Evolutionary conservation across 2,113 vertebrate species (phyloP).

Genomic region (Gobiocypris rarus): DNA sequence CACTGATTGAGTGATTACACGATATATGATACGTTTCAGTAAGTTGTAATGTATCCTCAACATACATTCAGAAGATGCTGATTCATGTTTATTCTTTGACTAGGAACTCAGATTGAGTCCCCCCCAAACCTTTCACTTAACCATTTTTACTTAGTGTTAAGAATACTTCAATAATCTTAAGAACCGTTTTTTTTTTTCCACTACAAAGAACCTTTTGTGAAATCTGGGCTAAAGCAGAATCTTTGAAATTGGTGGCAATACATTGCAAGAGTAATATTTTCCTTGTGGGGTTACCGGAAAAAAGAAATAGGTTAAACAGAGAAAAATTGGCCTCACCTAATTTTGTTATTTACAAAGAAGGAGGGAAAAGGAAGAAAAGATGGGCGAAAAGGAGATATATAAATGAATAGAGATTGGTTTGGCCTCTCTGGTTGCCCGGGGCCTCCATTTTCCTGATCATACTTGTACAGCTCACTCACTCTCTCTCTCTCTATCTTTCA

Average conservation of each 20-base stretch:
- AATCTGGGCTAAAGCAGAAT: neutral
- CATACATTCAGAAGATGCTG: no score
- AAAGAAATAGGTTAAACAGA: neutral
- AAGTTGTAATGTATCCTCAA: no score
- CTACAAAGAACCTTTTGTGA: no score
- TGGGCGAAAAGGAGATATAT: conserved; percentile 6
- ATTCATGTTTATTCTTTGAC: no score
- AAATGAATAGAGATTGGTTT: neutral
- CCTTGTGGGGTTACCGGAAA: neutral
- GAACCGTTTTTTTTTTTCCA: no score
- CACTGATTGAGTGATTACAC: no score
- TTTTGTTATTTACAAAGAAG: neutral
- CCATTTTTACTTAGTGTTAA: no score
- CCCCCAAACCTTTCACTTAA: no score
- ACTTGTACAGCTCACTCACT: neutral
- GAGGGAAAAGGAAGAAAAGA: neutral
- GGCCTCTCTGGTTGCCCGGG: neutral
- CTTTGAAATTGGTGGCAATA: neutral
- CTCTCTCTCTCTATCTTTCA: neutral
- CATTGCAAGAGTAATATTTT: neutral
- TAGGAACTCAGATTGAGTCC: no score
- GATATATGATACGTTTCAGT: no score
- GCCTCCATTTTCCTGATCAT: neutral
- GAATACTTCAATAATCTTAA: no score
- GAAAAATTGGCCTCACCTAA: neutral